Base-by-base conservation (phyloP, 2,113 vertebrate genomes). In the Sardina pilchardus region DNA sequence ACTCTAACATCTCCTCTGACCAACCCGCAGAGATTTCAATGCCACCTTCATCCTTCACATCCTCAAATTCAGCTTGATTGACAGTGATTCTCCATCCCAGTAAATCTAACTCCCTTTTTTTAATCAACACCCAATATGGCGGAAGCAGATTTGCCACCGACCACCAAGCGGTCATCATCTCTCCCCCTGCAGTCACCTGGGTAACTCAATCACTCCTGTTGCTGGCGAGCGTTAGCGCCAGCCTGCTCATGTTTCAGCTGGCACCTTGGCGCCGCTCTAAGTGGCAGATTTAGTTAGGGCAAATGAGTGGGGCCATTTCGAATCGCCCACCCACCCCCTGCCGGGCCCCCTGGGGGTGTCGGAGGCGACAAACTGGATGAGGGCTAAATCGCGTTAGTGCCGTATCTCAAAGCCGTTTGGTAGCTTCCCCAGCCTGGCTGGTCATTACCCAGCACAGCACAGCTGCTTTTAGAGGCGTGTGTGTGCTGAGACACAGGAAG, bases 281-380 rank as follows among this genome's bases (percentile, higher is more conserved):
- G 71, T 34, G 71, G 71, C 26, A 78, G 71, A 78, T 78, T 78
- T 34, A 78, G 71, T 78, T 78, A 78, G 71, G 4, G 71, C 30
- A 34, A 78, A 78, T 78, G 71, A 36, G 71, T 39, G 9, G 26
- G 71, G 34, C 71, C 71, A 78, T 78, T 78, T 78, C 2, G 12
- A 78, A 36, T 39, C 3, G 3, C 63, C 63, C 30, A 56, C 71
- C 71, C 71, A 36, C 26, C 71, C 10, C 30, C 14, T 16, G 30
- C 30, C 14, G 0, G 14, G 0, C 14, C 26, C 71, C 71, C 71
- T 78, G 2, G 34, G 71, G 71, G 26, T 39, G 71, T 78, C 30
- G 16, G 71, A 16, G 10, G 63, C 34, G 34, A 78, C 71, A 78
- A 78, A 78, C 30, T 78, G 71, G 71, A 78, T 78, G 14, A 16